Conservation (phyloP, 2,888 invertebrate species). For the Himalopsyche tibetana region DNA sequence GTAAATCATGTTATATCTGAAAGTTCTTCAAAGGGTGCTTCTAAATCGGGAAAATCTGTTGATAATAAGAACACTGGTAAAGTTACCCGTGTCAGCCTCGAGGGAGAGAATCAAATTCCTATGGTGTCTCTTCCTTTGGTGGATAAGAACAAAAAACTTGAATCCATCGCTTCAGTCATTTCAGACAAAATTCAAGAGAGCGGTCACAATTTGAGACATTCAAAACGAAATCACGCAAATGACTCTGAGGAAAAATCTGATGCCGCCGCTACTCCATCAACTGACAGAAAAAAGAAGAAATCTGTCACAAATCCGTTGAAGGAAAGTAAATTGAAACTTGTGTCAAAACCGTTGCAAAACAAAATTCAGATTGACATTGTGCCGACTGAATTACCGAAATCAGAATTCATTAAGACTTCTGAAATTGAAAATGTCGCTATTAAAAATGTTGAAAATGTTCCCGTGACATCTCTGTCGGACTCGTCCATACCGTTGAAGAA, state of each 20-base stretch:
- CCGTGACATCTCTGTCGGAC: constrained; percentile 60
- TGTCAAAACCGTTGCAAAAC: constrained; percentile 71
- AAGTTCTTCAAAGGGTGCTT: constrained; percentile 66
- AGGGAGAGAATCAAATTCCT: constrained; percentile 74
- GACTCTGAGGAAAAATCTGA: constrained; percentile 70
- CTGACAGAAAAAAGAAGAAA: constrained; percentile 74
- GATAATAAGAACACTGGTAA: constrained; percentile 63
- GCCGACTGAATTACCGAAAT: constrained; percentile 67
- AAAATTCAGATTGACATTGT: constrained; percentile 74
- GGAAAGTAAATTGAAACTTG: constrained; percentile 75
- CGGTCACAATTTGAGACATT: constrained; percentile 74
- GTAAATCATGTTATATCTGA: constrained; percentile 72
- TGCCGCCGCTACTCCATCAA: constrained; percentile 67
- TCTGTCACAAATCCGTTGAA: constrained; percentile 72
- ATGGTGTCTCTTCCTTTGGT: constrained; percentile 69
- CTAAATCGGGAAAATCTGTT: constrained; percentile 48
- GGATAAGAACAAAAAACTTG: constrained; percentile 74
- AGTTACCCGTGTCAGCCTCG: constrained; percentile 69
- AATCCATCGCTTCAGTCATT: constrained; percentile 75
- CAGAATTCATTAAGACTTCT: constrained; percentile 66
- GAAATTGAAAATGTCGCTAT: constrained; percentile 69
- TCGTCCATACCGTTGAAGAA: constrained; percentile 70
- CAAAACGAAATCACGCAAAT: constrained; percentile 72
- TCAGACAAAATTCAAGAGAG: constrained; percentile 76
- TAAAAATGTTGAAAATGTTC: constrained; percentile 70